phyloP scores from a whole-genome alignment of 2,113 vertebrate genomes.

The Grammomys dolichurus region DNA sequence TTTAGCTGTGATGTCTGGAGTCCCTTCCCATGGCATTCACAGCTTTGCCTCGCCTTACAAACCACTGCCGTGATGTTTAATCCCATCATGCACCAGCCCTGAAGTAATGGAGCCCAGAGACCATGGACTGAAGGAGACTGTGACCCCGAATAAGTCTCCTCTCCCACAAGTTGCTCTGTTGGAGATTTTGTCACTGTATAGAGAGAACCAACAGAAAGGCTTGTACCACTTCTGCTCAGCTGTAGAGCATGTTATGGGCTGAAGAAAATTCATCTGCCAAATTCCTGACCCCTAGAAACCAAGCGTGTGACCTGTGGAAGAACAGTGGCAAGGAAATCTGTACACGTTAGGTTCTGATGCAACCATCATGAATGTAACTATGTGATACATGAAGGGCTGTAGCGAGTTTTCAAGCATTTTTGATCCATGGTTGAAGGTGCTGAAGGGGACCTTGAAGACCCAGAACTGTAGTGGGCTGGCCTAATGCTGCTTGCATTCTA shows the following conservation, averaged over 20 bases:
- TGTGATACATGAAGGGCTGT: neutral
- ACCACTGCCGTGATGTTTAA: no score
- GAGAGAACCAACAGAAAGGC: neutral
- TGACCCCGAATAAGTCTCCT: neutral
- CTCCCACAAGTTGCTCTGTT: neutral
- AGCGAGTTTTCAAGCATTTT: neutral
- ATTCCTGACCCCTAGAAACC: neutral
- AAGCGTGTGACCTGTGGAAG: neutral
- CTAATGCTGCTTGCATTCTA: no score
- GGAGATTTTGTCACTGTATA: neutral
- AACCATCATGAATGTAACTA: no score
- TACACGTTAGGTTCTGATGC: neutral
- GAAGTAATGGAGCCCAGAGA: neutral
- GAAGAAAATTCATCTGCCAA: neutral
- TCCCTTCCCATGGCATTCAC: accelerated
- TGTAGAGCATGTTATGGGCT: no score
- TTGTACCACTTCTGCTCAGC: neutral
- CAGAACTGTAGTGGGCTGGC: no score
- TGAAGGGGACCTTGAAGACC: neutral
- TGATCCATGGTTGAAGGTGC: neutral
- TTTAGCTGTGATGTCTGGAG: neutral
- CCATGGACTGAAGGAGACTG: neutral
- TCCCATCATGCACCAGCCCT: neutral
- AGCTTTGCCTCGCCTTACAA: no score
- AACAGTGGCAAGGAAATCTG: neutral